Evolutionary conservation across 30 jellyfish, hydroid and myxozoan genomes (phyloP).

Genomic region (Chironex yamaguchii): DNA sequence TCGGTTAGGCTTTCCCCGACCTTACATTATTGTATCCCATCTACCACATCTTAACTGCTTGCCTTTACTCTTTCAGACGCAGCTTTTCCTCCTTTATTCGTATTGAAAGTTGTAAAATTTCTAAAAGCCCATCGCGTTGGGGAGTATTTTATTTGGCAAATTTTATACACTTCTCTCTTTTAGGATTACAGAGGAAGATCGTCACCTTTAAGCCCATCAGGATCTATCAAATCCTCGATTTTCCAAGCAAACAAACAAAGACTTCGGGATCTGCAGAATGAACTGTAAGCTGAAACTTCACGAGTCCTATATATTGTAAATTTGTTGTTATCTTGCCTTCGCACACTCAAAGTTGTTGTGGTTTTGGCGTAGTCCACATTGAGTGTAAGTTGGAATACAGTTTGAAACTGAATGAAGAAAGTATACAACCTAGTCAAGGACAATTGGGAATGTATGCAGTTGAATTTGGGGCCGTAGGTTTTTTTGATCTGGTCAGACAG

Average conservation of each 20-base stretch:
- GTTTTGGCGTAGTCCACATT: no score
- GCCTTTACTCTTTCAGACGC: neutral
- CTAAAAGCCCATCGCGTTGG: neutral
- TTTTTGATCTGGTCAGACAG: no score
- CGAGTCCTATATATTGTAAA: no score
- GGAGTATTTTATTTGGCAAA: conserved; percentile 11
- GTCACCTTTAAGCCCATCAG: conserved; percentile 90
- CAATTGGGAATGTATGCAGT: no score
- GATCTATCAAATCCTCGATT: conserved; percentile 79
- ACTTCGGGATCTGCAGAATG: conserved; percentile 80
- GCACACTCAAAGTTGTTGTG: no score
- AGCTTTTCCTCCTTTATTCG: neutral
- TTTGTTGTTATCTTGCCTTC: no score
- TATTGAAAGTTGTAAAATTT: neutral
- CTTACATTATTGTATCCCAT: no score
- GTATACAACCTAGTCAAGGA: neutral
- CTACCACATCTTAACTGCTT: no score
- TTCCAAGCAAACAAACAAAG: conserved; percentile 92
- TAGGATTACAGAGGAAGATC: conserved; percentile 17
- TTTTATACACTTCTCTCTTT: neutral
- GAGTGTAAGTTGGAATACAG: no score
- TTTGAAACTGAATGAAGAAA: no score
- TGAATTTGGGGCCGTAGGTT: no score
- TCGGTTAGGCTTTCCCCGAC: no score
- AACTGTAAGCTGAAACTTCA: conserved; percentile 87